Conservation (phyloP, 2,113 vertebrate genomes). For the Peromyscus leucopus region DNA sequence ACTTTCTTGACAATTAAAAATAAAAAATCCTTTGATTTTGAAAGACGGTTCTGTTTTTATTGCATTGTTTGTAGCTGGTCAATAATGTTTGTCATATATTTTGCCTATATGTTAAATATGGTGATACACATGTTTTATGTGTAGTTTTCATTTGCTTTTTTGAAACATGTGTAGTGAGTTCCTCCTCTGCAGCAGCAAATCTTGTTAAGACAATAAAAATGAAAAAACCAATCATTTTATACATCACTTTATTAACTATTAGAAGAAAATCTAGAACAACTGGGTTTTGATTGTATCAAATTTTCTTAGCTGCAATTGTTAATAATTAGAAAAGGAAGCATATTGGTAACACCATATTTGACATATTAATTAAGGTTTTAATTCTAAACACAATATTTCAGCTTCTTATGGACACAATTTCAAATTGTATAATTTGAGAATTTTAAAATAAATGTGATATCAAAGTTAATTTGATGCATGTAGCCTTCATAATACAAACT, state of each 20-base stretch:
- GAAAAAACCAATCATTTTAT: neutral
- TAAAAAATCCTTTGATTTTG: neutral
- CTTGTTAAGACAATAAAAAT: neutral
- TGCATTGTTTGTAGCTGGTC: neutral
- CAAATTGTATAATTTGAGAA: neutral
- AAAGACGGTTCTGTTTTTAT: constrained; percentile 38
- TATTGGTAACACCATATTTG: neutral
- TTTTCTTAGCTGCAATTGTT: neutral
- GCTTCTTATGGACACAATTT: neutral
- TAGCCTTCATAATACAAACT: neutral
- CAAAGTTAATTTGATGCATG: constrained; percentile 4
- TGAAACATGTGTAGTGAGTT: neutral
- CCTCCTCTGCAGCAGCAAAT: neutral
- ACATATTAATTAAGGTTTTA: neutral
- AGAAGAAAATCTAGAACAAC: neutral
- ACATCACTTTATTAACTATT: neutral
- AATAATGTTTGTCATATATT: constrained; percentile 25
- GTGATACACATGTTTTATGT: neutral
- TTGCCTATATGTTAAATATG: constrained; percentile 5
- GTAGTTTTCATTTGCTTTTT: neutral
- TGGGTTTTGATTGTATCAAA: neutral
- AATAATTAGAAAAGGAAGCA: neutral
- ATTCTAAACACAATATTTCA: constrained; percentile 2
- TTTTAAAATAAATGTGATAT: constrained; percentile 15
- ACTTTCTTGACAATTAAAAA: constrained; percentile 39